These are phyloP conservation scores for Alexandromys fortis DNA, from an alignment of 2,113 vertebrate species.

Conservation along the genomic window DNA sequence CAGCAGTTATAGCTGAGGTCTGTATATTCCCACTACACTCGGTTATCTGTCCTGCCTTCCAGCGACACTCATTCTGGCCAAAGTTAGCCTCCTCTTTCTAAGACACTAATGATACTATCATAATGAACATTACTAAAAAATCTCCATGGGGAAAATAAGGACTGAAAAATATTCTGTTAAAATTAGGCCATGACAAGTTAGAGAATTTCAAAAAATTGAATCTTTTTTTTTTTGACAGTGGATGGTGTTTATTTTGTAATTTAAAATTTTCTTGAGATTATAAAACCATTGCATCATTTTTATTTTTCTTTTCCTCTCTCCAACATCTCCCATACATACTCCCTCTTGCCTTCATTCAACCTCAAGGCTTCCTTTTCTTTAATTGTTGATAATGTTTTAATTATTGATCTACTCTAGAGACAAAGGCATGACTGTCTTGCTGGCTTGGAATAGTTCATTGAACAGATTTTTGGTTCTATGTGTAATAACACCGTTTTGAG, in stretches of 20 bases:
- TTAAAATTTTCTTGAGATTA: not conserved
- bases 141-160: not conserved
- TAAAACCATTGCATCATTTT: not conserved
- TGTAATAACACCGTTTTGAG: not conserved
- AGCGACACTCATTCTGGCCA: not conserved
- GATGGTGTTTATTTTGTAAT: not conserved
- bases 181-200: not conserved
- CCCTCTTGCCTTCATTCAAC: not conserved
- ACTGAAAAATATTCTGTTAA: not conserved
- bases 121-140: slow-evolving; percentile 47
- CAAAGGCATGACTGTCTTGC: not conserved
- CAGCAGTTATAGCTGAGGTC: not conserved
- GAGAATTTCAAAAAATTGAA: slow-evolving; percentile 12
- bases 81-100: not conserved
- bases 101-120: not conserved
- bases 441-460: not conserved
- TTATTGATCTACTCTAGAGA: not conserved
- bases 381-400: not conserved
- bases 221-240: not conserved
- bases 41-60: not conserved
- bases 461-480: not conserved
- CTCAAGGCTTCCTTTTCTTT: not conserved
- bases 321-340: not conserved
- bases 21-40: not conserved
- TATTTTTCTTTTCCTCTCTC: not conserved